Conservation (phyloP, 2,888 invertebrate species). For the Plebejus melissa region DNA sequence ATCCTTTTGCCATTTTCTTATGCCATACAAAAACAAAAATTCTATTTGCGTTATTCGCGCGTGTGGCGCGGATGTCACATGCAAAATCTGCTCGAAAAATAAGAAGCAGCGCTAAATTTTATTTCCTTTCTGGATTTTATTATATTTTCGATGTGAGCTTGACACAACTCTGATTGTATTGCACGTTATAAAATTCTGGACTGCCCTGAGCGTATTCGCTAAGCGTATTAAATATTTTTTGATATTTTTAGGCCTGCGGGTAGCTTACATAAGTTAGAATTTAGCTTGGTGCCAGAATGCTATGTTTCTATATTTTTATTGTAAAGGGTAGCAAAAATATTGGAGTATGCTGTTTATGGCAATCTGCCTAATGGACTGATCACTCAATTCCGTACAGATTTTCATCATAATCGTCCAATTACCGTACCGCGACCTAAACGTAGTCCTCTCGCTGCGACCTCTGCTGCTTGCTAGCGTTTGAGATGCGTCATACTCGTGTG, state of each 20-base stretch:
- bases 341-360: neutral
- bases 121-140: constrained; percentile 58
- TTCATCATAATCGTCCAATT: neutral
- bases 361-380: neutral
- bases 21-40: neutral
- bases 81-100: constrained; percentile 38
- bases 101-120: constrained; percentile 49
- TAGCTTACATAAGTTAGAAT: constrained; percentile 5
- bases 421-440: no score
- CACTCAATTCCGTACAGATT: neutral
- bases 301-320: neutral
- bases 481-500: no score
- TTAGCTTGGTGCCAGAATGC: neutral
- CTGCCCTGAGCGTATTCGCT: constrained; percentile 7
- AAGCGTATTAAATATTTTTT: constrained; percentile 19
- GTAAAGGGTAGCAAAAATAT: neutral
- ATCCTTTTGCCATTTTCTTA: no score
- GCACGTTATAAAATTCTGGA: constrained; percentile 20
- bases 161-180: constrained; percentile 56
- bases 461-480: no score
- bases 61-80: constrained; percentile 15
- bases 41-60: constrained; percentile 1
- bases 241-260: constrained; percentile 23
- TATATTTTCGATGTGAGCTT: constrained; percentile 55
- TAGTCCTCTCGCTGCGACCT: no score